These are phyloP conservation scores for Cryptomyrus ogoouensis DNA, from an alignment of 2,113 vertebrate species.

Conservation along the genomic window DNA sequence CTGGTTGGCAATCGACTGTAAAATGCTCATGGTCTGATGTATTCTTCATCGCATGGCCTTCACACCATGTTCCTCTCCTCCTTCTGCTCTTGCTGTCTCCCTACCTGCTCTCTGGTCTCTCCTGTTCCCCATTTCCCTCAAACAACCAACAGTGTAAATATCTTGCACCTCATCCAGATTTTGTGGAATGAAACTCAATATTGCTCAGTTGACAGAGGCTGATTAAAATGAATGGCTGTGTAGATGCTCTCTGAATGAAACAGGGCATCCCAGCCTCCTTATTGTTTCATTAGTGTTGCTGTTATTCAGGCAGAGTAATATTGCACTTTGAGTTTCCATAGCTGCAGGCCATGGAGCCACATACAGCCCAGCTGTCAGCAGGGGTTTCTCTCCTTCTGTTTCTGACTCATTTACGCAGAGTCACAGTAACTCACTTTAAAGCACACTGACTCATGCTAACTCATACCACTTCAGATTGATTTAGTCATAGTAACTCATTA, in stretches of 20 bases:
- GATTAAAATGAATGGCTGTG: slow-evolving; percentile 7
- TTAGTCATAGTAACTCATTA: not conserved
- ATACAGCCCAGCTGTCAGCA: not conserved
- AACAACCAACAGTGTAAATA: not conserved
- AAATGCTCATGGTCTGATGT: not conserved
- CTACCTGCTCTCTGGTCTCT: not conserved
- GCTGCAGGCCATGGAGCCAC: not conserved
- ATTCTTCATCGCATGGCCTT: not conserved
- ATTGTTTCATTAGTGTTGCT: not conserved
- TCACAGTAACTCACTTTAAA: not conserved
- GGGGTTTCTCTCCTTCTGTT: not conserved
- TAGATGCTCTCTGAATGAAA: not conserved
- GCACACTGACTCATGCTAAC: not conserved
- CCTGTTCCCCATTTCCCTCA: not conserved
- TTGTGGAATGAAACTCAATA: not conserved
- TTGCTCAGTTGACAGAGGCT: slow-evolving; percentile 11
- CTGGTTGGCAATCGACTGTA: no score
- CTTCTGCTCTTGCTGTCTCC: not conserved
- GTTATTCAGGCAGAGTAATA: not conserved
- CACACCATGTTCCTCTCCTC: not conserved
- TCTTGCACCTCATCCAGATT: not conserved
- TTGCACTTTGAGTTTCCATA: not conserved
- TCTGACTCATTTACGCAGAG: not conserved
- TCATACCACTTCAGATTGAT: not conserved
- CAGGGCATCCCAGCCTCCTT: not conserved